Percentiles rank a stretch among this genome's conserved stretches.
These are phyloP conservation scores for Xylocampa areola DNA, from an alignment of 2,888 invertebrate genomes.

Conservation along the genomic window DNA sequence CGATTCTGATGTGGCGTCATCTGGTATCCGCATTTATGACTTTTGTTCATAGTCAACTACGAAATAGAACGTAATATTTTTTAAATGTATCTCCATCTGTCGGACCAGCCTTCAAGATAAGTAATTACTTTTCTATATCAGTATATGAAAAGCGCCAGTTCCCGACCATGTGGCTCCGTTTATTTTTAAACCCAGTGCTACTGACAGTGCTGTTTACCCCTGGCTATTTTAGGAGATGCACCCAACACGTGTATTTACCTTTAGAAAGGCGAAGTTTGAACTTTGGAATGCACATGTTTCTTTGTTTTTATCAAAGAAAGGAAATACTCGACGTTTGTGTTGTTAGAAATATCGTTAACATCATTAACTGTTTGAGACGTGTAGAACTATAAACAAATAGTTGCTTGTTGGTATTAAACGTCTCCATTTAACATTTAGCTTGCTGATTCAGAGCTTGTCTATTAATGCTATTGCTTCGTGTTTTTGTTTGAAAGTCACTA, in stretches of 20 bases:
- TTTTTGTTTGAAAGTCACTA: neutral
- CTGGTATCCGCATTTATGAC: too few species aligned
- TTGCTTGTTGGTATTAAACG: neutral
- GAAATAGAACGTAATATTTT: neutral
- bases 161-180: slow-evolving; percentile 54
- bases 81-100: slow-evolving; percentile 1
- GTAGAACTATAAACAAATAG: slow-evolving; percentile 19
- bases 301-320: slow-evolving; percentile 45
- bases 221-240: slow-evolving; percentile 57
- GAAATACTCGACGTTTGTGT: slow-evolving; percentile 21
- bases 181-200: slow-evolving; percentile 53
- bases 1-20: too few species aligned
- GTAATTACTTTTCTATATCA: slow-evolving; percentile 39
- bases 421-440: too few species aligned
- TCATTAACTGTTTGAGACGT: slow-evolving; percentile 17
- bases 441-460: too few species aligned
- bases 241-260: slow-evolving; percentile 53
- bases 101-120: slow-evolving; percentile 6
- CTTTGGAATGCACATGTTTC: slow-evolving; percentile 23
- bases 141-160: slow-evolving; percentile 50
- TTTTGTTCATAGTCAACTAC: too few species aligned
- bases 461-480: too few species aligned
- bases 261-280: slow-evolving; percentile 35
- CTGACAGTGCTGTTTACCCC: slow-evolving; percentile 53
- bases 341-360: slow-evolving; percentile 29